phyloP scores from a whole-genome alignment of 2,888 invertebrate species.

The Drosophila emarginata region DNA sequence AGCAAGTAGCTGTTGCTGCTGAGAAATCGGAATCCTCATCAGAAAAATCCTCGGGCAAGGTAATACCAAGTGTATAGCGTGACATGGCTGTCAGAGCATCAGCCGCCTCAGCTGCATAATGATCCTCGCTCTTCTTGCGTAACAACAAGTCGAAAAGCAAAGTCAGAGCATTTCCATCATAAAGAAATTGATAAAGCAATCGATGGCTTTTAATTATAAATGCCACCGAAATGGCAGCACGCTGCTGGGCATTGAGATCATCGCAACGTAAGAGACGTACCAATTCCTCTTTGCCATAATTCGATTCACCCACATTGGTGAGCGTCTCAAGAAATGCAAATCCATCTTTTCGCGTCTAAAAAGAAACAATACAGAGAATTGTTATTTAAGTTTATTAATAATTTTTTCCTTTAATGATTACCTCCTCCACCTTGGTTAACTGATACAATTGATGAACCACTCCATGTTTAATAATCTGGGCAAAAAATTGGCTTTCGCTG shows the following conservation, averaged over 20 bases:
- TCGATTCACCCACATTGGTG: slow-evolving; percentile 81
- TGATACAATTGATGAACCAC: slow-evolving; percentile 80
- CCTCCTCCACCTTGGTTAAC: slow-evolving; percentile 79
- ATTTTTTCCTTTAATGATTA: slow-evolving; percentile 23
- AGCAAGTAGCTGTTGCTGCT: slow-evolving; percentile 29
- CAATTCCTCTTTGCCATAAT: slow-evolving; percentile 82
- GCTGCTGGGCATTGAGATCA: slow-evolving; percentile 73
- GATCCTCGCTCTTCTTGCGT: slow-evolving; percentile 70
- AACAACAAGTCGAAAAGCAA: slow-evolving; percentile 78
- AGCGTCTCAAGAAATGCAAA: slow-evolving; percentile 79
- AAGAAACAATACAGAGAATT: neutral
- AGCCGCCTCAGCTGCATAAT: slow-evolving; percentile 79
- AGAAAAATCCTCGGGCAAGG: slow-evolving; percentile 59
- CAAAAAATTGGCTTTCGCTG: slow-evolving; percentile 82
- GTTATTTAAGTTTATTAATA: neutral
- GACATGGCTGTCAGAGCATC: slow-evolving; percentile 81
- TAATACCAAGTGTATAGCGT: slow-evolving; percentile 74
- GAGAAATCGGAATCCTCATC: slow-evolving; percentile 25
- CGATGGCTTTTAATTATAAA: slow-evolving; percentile 80
- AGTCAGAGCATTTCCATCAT: slow-evolving; percentile 79
- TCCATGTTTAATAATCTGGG: slow-evolving; percentile 80
- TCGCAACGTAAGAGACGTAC: slow-evolving; percentile 79
- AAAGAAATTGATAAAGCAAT: slow-evolving; percentile 79
- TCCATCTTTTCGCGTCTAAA: slow-evolving; percentile 77
- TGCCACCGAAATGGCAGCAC: slow-evolving; percentile 80